Base-by-base conservation (phyloP, 1,140 invertebrate genomes). In the Caenorhabditis remanei region DNA sequence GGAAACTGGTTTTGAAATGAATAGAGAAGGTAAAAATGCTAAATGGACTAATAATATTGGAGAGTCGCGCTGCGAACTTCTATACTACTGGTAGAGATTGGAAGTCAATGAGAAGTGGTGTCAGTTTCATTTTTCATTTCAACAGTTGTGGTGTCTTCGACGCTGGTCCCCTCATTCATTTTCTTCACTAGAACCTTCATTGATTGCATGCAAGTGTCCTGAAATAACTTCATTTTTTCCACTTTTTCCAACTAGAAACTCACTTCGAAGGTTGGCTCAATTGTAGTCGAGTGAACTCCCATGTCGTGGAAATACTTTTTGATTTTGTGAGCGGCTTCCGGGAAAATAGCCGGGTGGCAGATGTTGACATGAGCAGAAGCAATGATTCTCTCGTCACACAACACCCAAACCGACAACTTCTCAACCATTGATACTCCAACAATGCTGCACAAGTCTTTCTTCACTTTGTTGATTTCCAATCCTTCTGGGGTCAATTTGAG, bases 261-360 rank as follows among this genome's bases (percentile, higher is more conserved):
- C 24, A 79, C 71, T n/a, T 79, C 71, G 16, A 79, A 79, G 0
- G 71, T 79, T 4, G 71, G 71, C 53, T 79, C 71, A 50, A 79
- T 79, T 7, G 71, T 79, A 9, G 71, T 79, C 3, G 71, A 79
- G 21, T 79, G 71, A 9, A 79, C 71, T 2, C 71, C 71, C 71
- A 79, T 21, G 46, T 79, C 71, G 24, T 79, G 71, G 71, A 79
- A 79, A 24, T 79, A 79, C 7, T 79, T 79, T 5, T 79, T 79
- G n/a, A 79, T 79, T 13, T 79, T 79, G n/a, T 21, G 53, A 9
- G 71, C 71, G 7, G 46, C 71, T 43, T 79, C 71, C 0, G 71
- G n/a, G 46, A 79, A 79, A 50, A 79, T 46, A 32, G 71, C 71
- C 4, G 71, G 71, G 14, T 79, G 71, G 19, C 71, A 79, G 43